These are phyloP conservation scores for Nothoprocta perdicaria DNA, from an alignment of 2,113 vertebrate species.

Conservation along the genomic window DNA sequence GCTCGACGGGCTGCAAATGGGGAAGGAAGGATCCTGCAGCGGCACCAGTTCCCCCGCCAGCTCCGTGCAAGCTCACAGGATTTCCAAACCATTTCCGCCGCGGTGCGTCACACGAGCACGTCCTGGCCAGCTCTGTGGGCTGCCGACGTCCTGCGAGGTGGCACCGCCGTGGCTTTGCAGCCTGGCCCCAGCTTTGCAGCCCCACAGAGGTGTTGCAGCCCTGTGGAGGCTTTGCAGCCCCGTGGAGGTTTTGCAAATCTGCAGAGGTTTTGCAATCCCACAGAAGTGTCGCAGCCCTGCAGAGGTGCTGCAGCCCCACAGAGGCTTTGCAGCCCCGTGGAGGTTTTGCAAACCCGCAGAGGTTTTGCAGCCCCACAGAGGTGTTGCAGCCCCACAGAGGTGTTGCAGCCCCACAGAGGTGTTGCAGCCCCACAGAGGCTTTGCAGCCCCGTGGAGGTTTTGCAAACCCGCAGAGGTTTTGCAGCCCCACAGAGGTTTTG, in stretches of 20 bases:
- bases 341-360: too few species aligned
- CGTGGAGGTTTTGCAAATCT: neutral
- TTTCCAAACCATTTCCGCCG: accelerated
- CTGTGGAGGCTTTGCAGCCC: neutral
- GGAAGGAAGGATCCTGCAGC: neutral
- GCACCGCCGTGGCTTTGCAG: too few species aligned
- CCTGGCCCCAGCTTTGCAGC: too few species aligned
- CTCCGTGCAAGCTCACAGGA: neutral
- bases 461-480: neutral
- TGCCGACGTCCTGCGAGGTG: neutral
- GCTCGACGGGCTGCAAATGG: accelerated
- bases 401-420: neutral
- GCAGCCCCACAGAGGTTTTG: neutral
- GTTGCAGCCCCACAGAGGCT: neutral
- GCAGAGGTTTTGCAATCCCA: neutral
- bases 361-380: too few species aligned
- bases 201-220: neutral
- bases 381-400: too few species aligned
- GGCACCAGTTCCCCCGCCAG: neutral
- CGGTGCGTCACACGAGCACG: accelerated
- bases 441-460: neutral
- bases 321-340: neutral
- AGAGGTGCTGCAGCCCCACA: too few species aligned
- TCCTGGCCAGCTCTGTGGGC: accelerated
- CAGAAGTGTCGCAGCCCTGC: neutral